Base-by-base conservation (phyloP, 1,140 invertebrate genomes). In the Atopsyche davidsoni region DNA sequence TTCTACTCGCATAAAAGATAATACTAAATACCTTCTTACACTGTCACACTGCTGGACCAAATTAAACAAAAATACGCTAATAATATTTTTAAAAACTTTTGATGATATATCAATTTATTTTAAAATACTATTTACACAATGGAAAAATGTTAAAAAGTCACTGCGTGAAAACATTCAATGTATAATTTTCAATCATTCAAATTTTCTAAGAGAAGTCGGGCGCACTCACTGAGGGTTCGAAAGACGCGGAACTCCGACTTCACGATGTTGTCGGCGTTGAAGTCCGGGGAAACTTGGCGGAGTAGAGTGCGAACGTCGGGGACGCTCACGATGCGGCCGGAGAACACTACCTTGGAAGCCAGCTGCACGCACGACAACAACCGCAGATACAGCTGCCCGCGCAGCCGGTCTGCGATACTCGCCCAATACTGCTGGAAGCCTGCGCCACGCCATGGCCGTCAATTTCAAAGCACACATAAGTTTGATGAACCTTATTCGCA, bases 301-400 rank as follows among this genome's bases (percentile, higher is more conserved):
- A 56, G 23, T 9, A 56, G 11, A 17, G 18, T 22, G 34, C 35
- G 17, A 34, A 56, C 43, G 22, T 51, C 17, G 1, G 38, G 31
- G 9, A 32, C 44, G 28, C 45, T 51, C 23, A 56, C 31, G 4
- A 41, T 11, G 21, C 38, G 39, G 3, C 41, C 44, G 11, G 21
- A 32, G 22, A 41, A 47, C 3, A 48, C 31, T 2, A 51, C 38
- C 35, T 56, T 56, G 25, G 53, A 56, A 9, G 48, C 53, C 32
- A 56, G 32, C 32, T 51, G 53, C 14, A 56, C 31, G 13, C 53
- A 51, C 10, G 53, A 56, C n/a, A 56, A 42, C 13, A 56, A 40
- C 3, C 44, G 25, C 34, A 55, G 21, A 14, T 35, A 35, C 18
- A 55, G n/a, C 18, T 55, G 38, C 19, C 14, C 46, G 6, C 16